Conservation (phyloP, 2,797 vertebrate species). For the Chaunax sp. region DNA sequence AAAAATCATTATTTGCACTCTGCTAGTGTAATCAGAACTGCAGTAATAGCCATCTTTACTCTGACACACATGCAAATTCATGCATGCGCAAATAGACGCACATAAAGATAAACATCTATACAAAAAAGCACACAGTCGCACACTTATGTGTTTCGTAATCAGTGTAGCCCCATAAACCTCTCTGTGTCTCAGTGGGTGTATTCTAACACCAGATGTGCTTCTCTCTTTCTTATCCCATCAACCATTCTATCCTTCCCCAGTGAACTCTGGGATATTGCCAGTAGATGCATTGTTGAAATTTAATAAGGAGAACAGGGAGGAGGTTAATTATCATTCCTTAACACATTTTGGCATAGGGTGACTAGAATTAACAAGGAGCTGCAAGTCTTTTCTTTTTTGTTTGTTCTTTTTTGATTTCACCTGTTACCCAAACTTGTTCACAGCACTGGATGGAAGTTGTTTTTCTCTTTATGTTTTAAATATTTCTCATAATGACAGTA, state of each 20-base stretch:
- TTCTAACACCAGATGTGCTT: slow-evolving; percentile 73
- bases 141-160: slow-evolving; percentile 51
- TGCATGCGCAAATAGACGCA: background rate
- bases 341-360: slow-evolving; percentile 37
- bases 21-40: slow-evolving; percentile 46
- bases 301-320: slow-evolving; percentile 59
- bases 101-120: background rate
- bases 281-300: slow-evolving; percentile 55
- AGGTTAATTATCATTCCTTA: slow-evolving; percentile 65
- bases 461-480: slow-evolving; percentile 9
- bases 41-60: slow-evolving; percentile 24
- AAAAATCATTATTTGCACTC: slow-evolving; percentile 44
- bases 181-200: slow-evolving; percentile 68
- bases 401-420: background rate
- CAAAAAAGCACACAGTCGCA: slow-evolving; percentile 10
- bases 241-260: slow-evolving; percentile 58
- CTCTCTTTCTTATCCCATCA: slow-evolving; percentile 52
- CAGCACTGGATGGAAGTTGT: slow-evolving; percentile 26
- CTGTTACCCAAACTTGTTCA: slow-evolving; percentile 23
- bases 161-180: slow-evolving; percentile 66
- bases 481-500: slow-evolving; percentile 1
- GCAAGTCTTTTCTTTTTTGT: slow-evolving; percentile 6
- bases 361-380: slow-evolving; percentile 36
- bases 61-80: slow-evolving; percentile 11
- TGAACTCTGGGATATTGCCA: slow-evolving; percentile 64